Evolutionary conservation across 2,797 vertebrate genomes (phyloP), one percentile per base, ranked within the genome.

Genomic region (Karalla daura): DNA sequence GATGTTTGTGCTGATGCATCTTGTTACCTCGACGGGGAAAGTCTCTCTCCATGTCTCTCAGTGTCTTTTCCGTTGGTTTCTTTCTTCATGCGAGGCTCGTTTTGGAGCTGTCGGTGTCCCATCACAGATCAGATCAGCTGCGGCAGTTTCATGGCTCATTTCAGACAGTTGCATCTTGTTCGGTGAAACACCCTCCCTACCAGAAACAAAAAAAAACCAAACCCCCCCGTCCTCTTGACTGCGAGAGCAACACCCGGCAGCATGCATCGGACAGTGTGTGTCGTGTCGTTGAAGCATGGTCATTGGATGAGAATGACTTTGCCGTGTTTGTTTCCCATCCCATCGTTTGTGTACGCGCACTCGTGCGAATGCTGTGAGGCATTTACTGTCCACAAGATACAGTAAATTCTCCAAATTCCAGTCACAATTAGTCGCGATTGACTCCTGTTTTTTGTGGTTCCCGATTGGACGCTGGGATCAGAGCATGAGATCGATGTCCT

Each of bases 1-100:
- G 86, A 88, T 91, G 88, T 92, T 92, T 92, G 90, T 92, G 76
- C 91, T 88, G 89, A 90, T 91, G 92, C 92, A 93, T 92, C 90
- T 91, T 91, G 90, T 89, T 87, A 88, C 80, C 65, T 83, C 77
- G 86, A 81, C 77, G 55, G 68, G 77, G 24, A 63, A 55, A 7
- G 35, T 24, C 45, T 72, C 53, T 64, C n/a, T n/a, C n/a, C n/a
- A n/a, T n/a, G n/a, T 47, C 35, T 59, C 72, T 33, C n/a, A 68
- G 35, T 74, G 20, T 59, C 60, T 32, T n/a, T 2, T 43, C 47
- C 24, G 1, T 43, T 13, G 4, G 4, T 17, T 39, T 7, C n/a
- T 36, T 39, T 7, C 7, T 39, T 39, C n/a, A n/a, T n/a, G n/a
- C n/a, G n/a, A n/a, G n/a, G n/a, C n/a, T 35, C 14, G 3, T n/a